These are phyloP conservation scores for Lacerta viridis DNA, from an alignment of 2,797 vertebrate species.

Conservation along the genomic window DNA sequence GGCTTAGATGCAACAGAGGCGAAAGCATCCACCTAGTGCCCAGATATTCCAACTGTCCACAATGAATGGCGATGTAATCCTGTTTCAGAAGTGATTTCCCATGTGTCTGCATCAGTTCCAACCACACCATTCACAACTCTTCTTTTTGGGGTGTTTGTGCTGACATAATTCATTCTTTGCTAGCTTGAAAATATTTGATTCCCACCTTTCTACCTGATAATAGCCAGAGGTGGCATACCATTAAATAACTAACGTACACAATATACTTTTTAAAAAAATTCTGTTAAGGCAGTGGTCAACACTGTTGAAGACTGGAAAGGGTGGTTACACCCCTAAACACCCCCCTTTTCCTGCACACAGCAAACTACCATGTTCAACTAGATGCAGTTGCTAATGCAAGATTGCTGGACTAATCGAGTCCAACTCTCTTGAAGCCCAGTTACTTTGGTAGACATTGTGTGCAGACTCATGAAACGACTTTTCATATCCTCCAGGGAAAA, in stretches of 20 bases:
- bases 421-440: neutral
- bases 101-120: neutral
- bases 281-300: neutral
- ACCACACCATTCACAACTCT: neutral
- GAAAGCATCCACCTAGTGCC: neutral
- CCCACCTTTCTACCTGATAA: neutral
- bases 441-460: no score
- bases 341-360: neutral
- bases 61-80: no score
- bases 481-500: constrained; percentile 14
- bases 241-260: neutral
- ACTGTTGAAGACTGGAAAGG: neutral
- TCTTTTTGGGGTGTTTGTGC: neutral
- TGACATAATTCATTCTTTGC: neutral
- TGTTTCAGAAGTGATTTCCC: neutral
- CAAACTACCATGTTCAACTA: neutral
- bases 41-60: neutral
- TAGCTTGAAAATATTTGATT: neutral
- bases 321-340: neutral
- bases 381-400: neutral
- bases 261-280: neutral
- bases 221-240: neutral
- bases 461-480: neutral
- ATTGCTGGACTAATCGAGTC: neutral
- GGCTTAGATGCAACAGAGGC: neutral